Percentiles rank a stretch among this genome's conserved stretches.
These are phyloP conservation scores for Tetragonisca angustula DNA, from an alignment of 2,888 invertebrate genomes.

Conservation along the genomic window DNA sequence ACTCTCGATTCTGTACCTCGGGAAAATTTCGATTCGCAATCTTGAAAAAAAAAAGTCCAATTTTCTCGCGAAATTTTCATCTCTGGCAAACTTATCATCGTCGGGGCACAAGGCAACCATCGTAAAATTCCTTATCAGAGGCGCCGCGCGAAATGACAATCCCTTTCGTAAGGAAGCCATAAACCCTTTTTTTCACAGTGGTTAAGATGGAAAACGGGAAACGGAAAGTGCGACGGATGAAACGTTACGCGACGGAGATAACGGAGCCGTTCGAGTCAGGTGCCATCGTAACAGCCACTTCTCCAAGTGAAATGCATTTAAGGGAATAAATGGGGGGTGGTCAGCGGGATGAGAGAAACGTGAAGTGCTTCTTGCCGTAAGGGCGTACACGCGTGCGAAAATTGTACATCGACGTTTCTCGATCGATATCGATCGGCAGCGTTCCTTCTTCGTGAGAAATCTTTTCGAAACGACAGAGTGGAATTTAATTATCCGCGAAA, in stretches of 20 bases:
- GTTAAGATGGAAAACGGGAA: constrained; percentile 13
- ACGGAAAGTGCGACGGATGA: constrained; percentile 16
- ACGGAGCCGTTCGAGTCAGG: constrained; percentile 46
- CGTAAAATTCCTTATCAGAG: neutral
- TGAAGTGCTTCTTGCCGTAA: constrained; percentile 28
- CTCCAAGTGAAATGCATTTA: constrained; percentile 52
- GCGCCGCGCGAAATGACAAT: neutral
- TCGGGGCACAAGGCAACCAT: too few relatives aligned
- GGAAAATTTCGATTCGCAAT: too few relatives aligned
- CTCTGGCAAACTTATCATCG: neutral
- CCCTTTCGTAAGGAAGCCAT: constrained; percentile 4
- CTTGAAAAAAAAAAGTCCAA: too few relatives aligned
- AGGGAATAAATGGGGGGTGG: constrained; percentile 53
- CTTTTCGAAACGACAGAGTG: too few relatives aligned
- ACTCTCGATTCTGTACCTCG: too few relatives aligned
- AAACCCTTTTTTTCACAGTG: neutral
- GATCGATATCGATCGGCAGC: too few relatives aligned
- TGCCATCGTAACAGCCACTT: constrained; percentile 35
- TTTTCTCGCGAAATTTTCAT: neutral
- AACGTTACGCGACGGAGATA: constrained; percentile 21
- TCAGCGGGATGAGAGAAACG: constrained; percentile 40
- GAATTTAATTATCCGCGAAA: too few relatives aligned
- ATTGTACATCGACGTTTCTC: neutral
- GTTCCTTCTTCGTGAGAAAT: too few relatives aligned
- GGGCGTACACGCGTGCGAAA: constrained; percentile 2